Percentiles rank a stretch among this genome's conserved stretches.
Conservation (phyloP, 2,888 invertebrate genomes). For the Lasioglossum leucozonium region DNA sequence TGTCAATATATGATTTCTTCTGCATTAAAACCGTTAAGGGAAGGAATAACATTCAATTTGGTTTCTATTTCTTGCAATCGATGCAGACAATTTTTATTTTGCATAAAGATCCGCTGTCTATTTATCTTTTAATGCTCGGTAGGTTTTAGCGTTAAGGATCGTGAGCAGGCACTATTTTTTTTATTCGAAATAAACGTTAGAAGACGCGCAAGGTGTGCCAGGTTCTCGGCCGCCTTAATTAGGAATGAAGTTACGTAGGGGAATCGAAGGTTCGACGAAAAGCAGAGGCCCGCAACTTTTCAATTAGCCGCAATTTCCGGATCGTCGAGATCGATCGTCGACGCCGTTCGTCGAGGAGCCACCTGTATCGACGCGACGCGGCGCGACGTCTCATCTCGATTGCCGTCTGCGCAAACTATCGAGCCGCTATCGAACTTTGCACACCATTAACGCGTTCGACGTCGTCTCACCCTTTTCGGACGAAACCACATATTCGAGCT, state of each 20-base stretch:
- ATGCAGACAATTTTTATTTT: too few relatives aligned
- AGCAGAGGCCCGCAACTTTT: slow-evolving; percentile 49
- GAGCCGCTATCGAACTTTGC: not conserved
- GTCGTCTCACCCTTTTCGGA: not conserved
- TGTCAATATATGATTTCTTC: too few relatives aligned
- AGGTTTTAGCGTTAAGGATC: too few relatives aligned
- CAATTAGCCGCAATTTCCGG: slow-evolving; percentile 57
- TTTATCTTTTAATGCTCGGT: too few relatives aligned
- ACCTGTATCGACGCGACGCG: slow-evolving; percentile 6
- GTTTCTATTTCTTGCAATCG: too few relatives aligned
- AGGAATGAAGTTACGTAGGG: not conserved
- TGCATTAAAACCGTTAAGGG: too few relatives aligned
- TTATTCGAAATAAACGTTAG: not conserved
- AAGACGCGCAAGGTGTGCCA: not conserved
- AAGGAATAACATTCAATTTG: too few relatives aligned
- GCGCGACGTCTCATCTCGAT: slow-evolving; percentile 23
- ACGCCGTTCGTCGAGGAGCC: not conserved
- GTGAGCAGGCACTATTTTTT: too few relatives aligned
- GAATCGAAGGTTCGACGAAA: not conserved
- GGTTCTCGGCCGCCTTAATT: not conserved
- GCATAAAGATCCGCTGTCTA: too few relatives aligned
- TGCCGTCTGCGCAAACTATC: slow-evolving; percentile 14
- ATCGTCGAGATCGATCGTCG: slow-evolving; percentile 47
- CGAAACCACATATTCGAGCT: not conserved
- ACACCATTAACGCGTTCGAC: not conserved